Evolutionary conservation across 2,113 vertebrate genomes (phyloP), one percentile per base, ranked within the genome.

Genomic region (Myocastor coypus): DNA sequence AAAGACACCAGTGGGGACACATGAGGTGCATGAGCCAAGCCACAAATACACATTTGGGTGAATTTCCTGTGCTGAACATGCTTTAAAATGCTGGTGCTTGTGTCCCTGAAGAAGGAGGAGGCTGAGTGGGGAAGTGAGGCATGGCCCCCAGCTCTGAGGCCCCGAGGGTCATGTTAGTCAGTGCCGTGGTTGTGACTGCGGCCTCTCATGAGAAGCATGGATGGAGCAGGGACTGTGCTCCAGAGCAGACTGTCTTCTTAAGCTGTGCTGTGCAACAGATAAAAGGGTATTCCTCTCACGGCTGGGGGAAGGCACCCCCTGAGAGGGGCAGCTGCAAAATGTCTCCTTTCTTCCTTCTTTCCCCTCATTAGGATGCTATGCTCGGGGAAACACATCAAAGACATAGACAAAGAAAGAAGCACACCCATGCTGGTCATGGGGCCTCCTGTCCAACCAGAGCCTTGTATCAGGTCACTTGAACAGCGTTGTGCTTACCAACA

Each of bases 401-500:
- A 20, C 19, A 71, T 55, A 83, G n/a, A 26, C 37, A 37, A 42
- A 68, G 12, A 37, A 42, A 61, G 14, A 42, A n/a, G 66, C 16
- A 40, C 87, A 78, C 22, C 0, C 20, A 75, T 61, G 64, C 75
- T 55, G 46, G 37, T 87, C 24, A 1, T 37, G 71, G 10, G 26
- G 26, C 63, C 92, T 87, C 24, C 16, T 55, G 50, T 28, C 55
- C 30, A 26, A 14, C 61, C 68, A 77, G 73, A 84, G 28, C 34
- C 77, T 22, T 46, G 17, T 12, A 26, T 83, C 13, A 24, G 34
- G 16, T 13, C 46, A 66, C 24, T 73, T 87, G 34, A 50, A 42
- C 69, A 68, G 84, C 83, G 84, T 89, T 93, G 81, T 93, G 68
- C 94, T 94, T 91, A 94, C 92, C 81, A 24, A 83, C 84, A 42